Evolutionary conservation across 2,797 vertebrate species (phyloP).

Genomic region (Cynopterus sphinx): DNA sequence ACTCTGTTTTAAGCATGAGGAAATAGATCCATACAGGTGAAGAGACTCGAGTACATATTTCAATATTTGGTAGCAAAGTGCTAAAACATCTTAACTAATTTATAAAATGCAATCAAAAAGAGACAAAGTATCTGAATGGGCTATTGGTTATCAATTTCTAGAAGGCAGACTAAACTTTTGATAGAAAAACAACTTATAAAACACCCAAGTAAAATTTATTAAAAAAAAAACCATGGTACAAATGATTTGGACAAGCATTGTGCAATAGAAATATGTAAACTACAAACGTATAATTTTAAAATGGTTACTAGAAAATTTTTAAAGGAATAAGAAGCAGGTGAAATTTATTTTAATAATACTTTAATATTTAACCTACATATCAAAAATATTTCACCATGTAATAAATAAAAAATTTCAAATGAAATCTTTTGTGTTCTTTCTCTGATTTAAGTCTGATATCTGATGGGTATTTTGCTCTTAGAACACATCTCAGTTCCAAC

Average conservation of each 20-base stretch:
- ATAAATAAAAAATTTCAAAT: background rate
- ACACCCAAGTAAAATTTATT: background rate
- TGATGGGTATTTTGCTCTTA: background rate
- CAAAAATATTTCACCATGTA: background rate
- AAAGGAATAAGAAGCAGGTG: background rate
- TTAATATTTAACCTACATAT: background rate
- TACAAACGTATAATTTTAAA: background rate
- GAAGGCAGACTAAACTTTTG: background rate
- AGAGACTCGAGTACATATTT: background rate
- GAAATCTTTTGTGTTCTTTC: background rate
- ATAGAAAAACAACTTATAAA: background rate
- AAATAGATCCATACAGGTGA: background rate
- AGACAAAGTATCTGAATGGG: background rate
- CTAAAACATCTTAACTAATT: background rate
- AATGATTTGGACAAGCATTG: background rate
- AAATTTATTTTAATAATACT: background rate
- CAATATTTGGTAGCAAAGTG: background rate
- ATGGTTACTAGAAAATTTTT: background rate
- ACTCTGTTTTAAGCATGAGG: background rate
- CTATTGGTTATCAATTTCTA: background rate
- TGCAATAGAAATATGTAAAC: background rate
- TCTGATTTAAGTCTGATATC: background rate
- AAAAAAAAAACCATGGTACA: background rate
- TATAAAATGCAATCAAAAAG: background rate
- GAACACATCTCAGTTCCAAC: background rate